Evolutionary conservation across 2,888 invertebrate species (phyloP).

Genomic region (Oxyteleia sp.): DNA sequence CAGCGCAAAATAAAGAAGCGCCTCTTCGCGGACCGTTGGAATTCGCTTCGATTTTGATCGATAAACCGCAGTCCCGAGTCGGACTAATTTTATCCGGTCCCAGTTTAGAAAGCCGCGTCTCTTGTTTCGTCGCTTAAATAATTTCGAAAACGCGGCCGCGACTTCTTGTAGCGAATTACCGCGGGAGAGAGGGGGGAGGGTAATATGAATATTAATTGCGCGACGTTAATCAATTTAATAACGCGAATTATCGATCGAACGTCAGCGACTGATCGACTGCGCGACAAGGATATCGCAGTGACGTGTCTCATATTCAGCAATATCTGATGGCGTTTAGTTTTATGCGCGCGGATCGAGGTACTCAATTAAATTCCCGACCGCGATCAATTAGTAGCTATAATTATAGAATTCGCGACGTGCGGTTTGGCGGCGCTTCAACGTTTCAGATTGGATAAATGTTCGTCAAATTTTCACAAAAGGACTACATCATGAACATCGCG

Average conservation of each 20-base stretch:
- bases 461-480: slow-evolving; percentile 10
- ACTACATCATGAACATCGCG: not conserved
- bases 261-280: slow-evolving; percentile 6
- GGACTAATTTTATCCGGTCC: not conserved
- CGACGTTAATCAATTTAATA: slow-evolving; percentile 19
- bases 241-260: slow-evolving; percentile 19
- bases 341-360: slow-evolving; percentile 8
- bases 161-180: too few relatives aligned
- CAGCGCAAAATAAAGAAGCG: too few relatives aligned
- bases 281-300: slow-evolving; percentile 24
- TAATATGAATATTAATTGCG: slow-evolving; percentile 15
- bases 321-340: slow-evolving; percentile 13
- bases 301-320: slow-evolving; percentile 12
- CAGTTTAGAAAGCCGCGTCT: not conserved
- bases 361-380: slow-evolving; percentile 28
- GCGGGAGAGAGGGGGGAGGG: too few relatives aligned
- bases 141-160: too few relatives aligned
- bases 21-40: too few relatives aligned
- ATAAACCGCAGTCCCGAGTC: too few relatives aligned
- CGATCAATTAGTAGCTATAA: slow-evolving; percentile 27
- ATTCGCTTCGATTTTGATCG: not conserved
- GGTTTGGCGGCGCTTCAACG: slow-evolving; percentile 17
- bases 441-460: slow-evolving; percentile 1
- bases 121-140: too few relatives aligned
- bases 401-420: slow-evolving; percentile 16